These are phyloP conservation scores for Bungarus multicinctus DNA, from an alignment of 2,113 vertebrate species.

Conservation along the genomic window DNA sequence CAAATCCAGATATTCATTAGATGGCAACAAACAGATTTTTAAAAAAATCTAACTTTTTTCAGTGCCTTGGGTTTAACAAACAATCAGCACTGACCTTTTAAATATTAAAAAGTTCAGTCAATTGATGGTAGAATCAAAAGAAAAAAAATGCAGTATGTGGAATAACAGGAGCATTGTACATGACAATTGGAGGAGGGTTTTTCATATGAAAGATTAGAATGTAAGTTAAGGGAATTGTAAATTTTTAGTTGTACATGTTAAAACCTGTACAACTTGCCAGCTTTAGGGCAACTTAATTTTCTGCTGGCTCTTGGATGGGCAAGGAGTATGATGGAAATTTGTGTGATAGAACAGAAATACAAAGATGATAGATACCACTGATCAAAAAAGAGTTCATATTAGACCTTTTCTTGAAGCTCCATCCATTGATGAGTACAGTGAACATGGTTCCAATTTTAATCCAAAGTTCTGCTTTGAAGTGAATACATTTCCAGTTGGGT, in stretches of 20 bases:
- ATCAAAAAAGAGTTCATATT: background rate
- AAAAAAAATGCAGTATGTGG: background rate
- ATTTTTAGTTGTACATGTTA: background rate
- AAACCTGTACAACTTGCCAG: background rate
- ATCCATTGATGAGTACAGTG: background rate
- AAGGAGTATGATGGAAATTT: background rate
- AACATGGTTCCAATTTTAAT: background rate
- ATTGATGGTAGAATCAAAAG: background rate
- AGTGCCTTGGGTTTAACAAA: background rate
- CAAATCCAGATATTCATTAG: background rate
- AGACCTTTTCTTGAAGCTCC: slow-evolving; percentile 28
- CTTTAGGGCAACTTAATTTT: background rate
- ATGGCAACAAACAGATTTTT: background rate
- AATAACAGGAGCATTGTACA: background rate
- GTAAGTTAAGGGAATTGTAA: background rate
- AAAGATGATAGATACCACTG: background rate
- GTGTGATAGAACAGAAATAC: background rate
- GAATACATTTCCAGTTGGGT: background rate
- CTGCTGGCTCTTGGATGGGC: background rate
- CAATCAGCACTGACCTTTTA: background rate
- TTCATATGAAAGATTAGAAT: background rate
- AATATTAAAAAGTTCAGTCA: background rate
- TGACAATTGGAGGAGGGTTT: background rate
- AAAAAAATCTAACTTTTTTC: background rate
- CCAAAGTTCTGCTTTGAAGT: background rate